Evolutionary conservation across 2,797 vertebrate species (phyloP).

Genomic region (Allochrocebus solatus): DNA sequence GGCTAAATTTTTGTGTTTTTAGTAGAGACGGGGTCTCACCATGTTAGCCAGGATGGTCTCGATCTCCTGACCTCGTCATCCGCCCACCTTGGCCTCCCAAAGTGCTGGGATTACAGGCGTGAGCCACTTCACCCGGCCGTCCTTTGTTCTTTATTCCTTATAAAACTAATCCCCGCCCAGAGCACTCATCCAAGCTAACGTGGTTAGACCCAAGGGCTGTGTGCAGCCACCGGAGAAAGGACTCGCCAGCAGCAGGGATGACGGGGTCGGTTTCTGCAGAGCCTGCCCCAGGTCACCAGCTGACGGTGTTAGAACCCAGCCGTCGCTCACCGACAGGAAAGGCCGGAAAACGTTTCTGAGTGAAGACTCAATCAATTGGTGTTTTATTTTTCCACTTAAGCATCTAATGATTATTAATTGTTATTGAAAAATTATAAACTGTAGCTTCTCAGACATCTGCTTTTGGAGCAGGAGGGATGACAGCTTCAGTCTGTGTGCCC

Average conservation of each 20-base stretch:
- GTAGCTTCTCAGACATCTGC: not conserved
- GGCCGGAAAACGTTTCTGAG: not conserved
- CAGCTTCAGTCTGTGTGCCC: not conserved
- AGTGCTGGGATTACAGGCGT: too few species aligned
- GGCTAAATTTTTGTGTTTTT: too few species aligned
- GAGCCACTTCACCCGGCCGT: not conserved
- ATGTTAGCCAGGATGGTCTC: too few species aligned
- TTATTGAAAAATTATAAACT: not conserved
- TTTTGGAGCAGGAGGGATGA: not conserved
- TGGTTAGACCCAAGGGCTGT: not conserved
- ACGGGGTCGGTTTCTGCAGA: not conserved
- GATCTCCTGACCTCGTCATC: too few species aligned
- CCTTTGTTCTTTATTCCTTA: slow-evolving; percentile 50
- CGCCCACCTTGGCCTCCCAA: too few species aligned
- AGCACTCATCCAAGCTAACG: not conserved
- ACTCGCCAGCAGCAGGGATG: not conserved
- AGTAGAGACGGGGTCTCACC: too few species aligned
- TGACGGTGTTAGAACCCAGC: not conserved
- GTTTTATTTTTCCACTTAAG: not conserved
- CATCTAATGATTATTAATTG: not conserved
- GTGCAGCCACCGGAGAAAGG: not conserved
- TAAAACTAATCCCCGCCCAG: slow-evolving; percentile 43
- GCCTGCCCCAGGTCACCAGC: not conserved
- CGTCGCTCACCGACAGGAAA: not conserved
- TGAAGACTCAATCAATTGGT: not conserved